Evolutionary conservation across 1,140 invertebrate genomes (phyloP).

Genomic region (Anastrepha ludens): DNA sequence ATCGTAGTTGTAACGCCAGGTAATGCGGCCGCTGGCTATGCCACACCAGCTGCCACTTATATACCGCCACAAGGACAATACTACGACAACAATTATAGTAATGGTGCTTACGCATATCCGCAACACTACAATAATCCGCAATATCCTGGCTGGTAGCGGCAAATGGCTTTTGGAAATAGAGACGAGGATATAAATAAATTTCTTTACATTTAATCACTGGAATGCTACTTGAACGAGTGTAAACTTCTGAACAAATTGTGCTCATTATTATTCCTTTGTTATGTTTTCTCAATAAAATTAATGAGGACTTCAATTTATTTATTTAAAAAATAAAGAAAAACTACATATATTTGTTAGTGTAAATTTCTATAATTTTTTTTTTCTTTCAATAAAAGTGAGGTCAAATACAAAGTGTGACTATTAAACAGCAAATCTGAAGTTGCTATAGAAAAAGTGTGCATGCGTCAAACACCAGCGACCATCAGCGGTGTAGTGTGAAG

Average conservation of each 20-base stretch:
- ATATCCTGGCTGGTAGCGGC: constrained; percentile 62
- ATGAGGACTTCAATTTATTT: neutral
- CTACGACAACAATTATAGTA: constrained; percentile 28
- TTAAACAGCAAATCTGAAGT: too few relatives aligned
- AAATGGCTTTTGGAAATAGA: neutral
- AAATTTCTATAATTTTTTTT: too few relatives aligned
- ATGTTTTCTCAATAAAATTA: neutral
- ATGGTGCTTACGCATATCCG: neutral
- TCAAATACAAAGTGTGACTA: too few relatives aligned
- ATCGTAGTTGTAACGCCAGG: constrained; percentile 11
- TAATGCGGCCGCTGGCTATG: neutral
- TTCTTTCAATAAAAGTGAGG: too few relatives aligned
- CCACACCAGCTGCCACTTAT: constrained; percentile 60
- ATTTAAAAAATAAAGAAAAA: neutral
- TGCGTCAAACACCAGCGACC: too few relatives aligned
- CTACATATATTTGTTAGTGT: neutral
- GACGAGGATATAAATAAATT: too few relatives aligned
- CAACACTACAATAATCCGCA: constrained; percentile 60
- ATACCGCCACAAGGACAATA: constrained; percentile 57
- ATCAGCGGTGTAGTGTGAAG: too few relatives aligned
- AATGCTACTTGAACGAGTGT: too few relatives aligned
- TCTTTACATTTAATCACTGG: too few relatives aligned
- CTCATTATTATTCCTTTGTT: neutral
- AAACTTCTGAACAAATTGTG: neutral
- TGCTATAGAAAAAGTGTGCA: too few relatives aligned